Conservation (phyloP, 2,797 vertebrate species). For the Cyclopterus lumpus region DNA sequence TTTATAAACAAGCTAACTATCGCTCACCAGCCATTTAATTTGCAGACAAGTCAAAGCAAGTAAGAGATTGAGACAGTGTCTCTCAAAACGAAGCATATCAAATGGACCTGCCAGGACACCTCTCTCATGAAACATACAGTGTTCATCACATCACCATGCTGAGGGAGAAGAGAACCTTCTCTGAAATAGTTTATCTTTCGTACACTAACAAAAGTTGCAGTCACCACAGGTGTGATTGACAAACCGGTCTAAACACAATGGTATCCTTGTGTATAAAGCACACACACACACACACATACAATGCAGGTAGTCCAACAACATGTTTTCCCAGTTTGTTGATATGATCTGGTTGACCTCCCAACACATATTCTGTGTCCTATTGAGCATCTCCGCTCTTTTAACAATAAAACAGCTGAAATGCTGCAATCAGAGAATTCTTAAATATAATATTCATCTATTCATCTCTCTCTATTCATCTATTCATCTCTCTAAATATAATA, state of each 20-base stretch:
- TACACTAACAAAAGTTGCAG: background rate
- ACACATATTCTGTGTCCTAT: too few species aligned
- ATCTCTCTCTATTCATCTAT: too few species aligned
- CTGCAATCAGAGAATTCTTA: too few species aligned
- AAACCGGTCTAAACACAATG: constrained; percentile 6
- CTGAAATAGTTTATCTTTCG: background rate
- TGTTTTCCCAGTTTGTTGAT: too few species aligned
- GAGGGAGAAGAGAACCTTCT: background rate
- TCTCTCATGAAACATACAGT: background rate
- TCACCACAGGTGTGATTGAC: constrained; percentile 9
- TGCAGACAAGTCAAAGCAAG: constrained; percentile 10
- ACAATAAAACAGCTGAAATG: too few species aligned
- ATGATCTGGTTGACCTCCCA: too few species aligned
- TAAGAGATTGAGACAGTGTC: background rate
- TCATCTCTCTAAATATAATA: too few species aligned
- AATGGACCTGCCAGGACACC: background rate
- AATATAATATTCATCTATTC: too few species aligned
- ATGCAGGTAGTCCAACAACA: too few species aligned
- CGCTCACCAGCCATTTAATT: background rate
- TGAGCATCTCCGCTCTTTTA: too few species aligned
- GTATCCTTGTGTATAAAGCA: background rate
- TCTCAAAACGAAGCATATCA: constrained; percentile 15
- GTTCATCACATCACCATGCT: background rate
- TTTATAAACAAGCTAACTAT: background rate
- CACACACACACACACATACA: background rate